phyloP scores from a whole-genome alignment of 92 coral and sea anemone genomes.

The Porites cylindrica region DNA sequence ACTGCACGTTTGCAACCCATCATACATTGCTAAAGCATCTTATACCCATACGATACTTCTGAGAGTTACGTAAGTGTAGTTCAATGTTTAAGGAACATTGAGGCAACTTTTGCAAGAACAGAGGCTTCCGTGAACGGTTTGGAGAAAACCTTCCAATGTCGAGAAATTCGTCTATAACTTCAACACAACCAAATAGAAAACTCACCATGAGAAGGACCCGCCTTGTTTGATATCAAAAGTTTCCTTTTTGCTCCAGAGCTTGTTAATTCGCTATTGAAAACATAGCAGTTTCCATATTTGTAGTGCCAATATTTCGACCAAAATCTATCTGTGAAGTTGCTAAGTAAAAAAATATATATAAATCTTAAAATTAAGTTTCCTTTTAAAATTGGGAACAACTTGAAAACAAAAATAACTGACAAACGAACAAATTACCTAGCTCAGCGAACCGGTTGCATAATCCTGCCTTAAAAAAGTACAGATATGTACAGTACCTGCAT shows the following conservation, averaged over 20 bases:
- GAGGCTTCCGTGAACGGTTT: too few relatives aligned
- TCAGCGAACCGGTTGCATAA: too few relatives aligned
- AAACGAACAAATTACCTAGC: too few relatives aligned
- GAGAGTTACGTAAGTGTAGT: too few relatives aligned
- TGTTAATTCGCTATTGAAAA: conserved; percentile 76
- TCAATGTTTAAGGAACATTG: too few relatives aligned
- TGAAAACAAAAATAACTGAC: not conserved
- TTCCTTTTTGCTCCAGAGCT: conserved; percentile 28
- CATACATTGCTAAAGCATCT: too few relatives aligned
- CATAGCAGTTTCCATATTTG: conserved; percentile 87
- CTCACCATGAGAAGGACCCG: conserved; percentile 85
- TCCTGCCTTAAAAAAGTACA: not conserved
- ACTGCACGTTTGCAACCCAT: too few relatives aligned
- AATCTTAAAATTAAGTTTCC: not conserved
- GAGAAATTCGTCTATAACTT: too few relatives aligned
- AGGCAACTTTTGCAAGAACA: too few relatives aligned
- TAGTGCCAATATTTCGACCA: conserved; percentile 86
- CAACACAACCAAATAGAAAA: not conserved
- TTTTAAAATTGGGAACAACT: too few relatives aligned
- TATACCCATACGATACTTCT: too few relatives aligned
- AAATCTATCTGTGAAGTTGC: conserved; percentile 69
- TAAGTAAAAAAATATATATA: not conserved
- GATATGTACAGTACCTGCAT: conserved; percentile 36
- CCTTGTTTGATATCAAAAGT: conserved; percentile 73
- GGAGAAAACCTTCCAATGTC: too few relatives aligned